Evolutionary conservation across 2,113 vertebrate genomes (phyloP).

Genomic region (human (Homo sapiens)): GRCh38 chr5:27800001-27800500

Average conservation of each 20-base stretch:
- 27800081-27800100: neutral
- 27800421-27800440: conserved; percentile 1
- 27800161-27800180: neutral
- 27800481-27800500: neutral
- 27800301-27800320: neutral
- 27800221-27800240: neutral
- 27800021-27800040: neutral
- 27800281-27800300: neutral
- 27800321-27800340: neutral
- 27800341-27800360: neutral
- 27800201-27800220: neutral
- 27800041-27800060: neutral
- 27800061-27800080: neutral
- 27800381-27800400: neutral
- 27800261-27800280: neutral
- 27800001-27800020: neutral
- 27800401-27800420: neutral
- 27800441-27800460: neutral
- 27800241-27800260: neutral
- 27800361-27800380: neutral
- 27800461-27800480: neutral
- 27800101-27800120: neutral
- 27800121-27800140: neutral
- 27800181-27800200: neutral
- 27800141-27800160: neutral